phyloP scores from a whole-genome alignment of 2,797 vertebrate species.

The Catostomus latipinnis region DNA sequence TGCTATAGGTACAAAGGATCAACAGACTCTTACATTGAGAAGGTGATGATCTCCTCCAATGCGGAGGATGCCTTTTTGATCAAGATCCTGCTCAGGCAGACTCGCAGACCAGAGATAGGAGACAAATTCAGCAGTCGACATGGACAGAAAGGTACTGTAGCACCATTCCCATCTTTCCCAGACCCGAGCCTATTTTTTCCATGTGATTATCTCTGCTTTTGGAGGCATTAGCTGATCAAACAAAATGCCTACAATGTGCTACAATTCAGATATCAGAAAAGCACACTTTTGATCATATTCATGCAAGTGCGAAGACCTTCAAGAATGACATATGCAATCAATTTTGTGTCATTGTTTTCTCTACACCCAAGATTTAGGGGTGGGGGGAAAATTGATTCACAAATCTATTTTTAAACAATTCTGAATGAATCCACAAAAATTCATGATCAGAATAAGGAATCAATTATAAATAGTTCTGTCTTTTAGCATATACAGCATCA shows the following conservation, averaged over 20 bases:
- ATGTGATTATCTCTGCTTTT: not conserved
- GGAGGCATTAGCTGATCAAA: not conserved
- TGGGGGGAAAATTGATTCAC: too few species aligned
- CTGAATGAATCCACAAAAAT: too few species aligned
- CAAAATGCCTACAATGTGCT: not conserved
- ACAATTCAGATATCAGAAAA: not conserved
- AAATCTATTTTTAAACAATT: too few species aligned
- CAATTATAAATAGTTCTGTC: too few species aligned
- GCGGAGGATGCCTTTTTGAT: conserved; percentile 98
- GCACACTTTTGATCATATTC: not conserved
- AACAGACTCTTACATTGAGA: conserved; percentile 97
- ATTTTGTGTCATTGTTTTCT: not conserved
- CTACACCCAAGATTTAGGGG: too few species aligned
- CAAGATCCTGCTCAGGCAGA: conserved; percentile 97
- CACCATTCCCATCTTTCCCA: not conserved
- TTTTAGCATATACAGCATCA: too few species aligned
- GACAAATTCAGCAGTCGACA: conserved; percentile 99
- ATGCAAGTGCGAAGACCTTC: not conserved
- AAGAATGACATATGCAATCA: not conserved
- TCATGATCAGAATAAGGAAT: too few species aligned
- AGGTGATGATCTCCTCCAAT: conserved; percentile 99
- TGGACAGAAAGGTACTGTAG: conserved; percentile 91
- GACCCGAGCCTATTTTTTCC: not conserved
- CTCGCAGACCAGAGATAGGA: conserved; percentile 95
- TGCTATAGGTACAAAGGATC: conserved; percentile 91